phyloP scores from a whole-genome alignment of 23 tunicate species.

The Clavelina lepadiformis region DNA sequence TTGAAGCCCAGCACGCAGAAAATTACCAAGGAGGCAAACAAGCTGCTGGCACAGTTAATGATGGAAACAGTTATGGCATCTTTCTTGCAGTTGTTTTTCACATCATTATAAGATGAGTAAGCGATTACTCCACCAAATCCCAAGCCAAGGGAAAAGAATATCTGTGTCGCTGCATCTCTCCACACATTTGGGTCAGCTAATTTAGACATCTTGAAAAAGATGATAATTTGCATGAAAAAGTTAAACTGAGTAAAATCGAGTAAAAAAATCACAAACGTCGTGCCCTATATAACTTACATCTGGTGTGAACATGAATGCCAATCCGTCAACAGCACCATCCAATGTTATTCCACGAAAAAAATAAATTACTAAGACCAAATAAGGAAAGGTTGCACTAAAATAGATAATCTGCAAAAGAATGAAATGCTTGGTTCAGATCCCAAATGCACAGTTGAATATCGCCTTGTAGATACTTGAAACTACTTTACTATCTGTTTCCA shows the following conservation, averaged over 20 bases:
- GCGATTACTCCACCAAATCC: conserved; percentile 99
- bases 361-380: conserved; percentile 74
- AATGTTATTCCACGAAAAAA: conserved; percentile 96
- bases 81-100: conserved; percentile 82
- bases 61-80: conserved; percentile 89
- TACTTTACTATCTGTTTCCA: no score
- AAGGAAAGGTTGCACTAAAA: conserved; percentile 85
- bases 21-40: conserved; percentile 93
- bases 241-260: no score
- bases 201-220: conserved; percentile 43
- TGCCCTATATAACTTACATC: conserved; percentile 47
- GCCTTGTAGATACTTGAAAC: no score
- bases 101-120: conserved; percentile 91
- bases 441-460: no score
- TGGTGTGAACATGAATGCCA: conserved; percentile 87
- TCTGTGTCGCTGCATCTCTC: conserved; percentile 99
- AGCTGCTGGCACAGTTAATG: conserved; percentile 71
- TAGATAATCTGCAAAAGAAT: conserved; percentile 45
- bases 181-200: conserved; percentile 79
- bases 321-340: conserved; percentile 85
- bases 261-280: no score
- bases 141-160: conserved; percentile 96
- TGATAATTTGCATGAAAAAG: neutral
- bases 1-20: conserved; percentile 93
- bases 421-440: no score